Conservation (phyloP, 2,113 vertebrate species). For the Leptosomus discolor region DNA sequence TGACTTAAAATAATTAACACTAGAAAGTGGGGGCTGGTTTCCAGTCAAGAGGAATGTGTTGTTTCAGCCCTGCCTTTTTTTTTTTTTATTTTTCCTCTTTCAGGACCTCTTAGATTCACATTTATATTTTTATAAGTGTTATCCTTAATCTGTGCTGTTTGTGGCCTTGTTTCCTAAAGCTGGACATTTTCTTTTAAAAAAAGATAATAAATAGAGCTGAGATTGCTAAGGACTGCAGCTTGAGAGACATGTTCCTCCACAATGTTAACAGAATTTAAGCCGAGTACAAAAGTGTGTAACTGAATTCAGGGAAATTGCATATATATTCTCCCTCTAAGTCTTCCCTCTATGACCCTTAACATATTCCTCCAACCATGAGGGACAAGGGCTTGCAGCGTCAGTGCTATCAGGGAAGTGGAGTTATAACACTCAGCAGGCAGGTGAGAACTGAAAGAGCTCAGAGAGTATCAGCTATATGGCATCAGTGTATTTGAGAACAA, state of each 20-base stretch:
- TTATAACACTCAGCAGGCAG: accelerated
- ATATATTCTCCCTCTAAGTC: neutral
- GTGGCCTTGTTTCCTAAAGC: neutral
- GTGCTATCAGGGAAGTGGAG: neutral
- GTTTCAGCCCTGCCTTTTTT: neutral
- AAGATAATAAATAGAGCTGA: neutral
- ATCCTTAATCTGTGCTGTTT: neutral
- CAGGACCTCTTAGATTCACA: neutral
- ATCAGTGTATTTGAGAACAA: neutral
- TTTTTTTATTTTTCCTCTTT: neutral
- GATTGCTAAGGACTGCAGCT: neutral
- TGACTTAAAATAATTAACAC: neutral
- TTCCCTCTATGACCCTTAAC: neutral
- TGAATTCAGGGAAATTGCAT: neutral
- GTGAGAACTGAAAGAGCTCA: neutral
- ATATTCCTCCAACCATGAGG: neutral
- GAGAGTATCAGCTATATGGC: neutral
- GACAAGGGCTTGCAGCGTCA: neutral
- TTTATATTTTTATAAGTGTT: neutral
- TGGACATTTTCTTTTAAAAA: neutral
- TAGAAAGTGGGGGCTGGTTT: neutral
- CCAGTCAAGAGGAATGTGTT: neutral
- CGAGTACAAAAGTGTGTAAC: neutral
- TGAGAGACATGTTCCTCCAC: neutral
- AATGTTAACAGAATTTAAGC: neutral